Evolutionary conservation across 1,140 invertebrate genomes (phyloP), one percentile per base, ranked within the genome.

Genomic region (Cyclina sinensis): DNA sequence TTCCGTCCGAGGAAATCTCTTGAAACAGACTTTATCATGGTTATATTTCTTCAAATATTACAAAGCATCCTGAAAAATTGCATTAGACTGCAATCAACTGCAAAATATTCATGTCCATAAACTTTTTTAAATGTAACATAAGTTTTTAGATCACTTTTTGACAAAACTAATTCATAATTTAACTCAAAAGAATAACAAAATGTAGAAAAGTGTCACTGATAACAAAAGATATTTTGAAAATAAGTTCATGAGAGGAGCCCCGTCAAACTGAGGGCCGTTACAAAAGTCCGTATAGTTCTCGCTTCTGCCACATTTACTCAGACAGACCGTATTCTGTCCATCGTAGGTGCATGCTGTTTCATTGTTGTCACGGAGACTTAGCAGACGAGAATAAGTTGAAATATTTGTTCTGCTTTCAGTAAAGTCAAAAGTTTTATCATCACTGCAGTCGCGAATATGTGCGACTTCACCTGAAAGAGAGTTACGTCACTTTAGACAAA

Each of bases 251-350:
- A 5, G 4, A 4, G 68, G 18, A 73, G 16, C 11, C 1, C 16
- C 73, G n/a, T n/a, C n/a, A 30, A 51, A 51, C n/a, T 76, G 43
- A 24, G 83, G 83, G 43, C 83, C 83, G 51, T 86, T 86, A 76
- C 83, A 86, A 57, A 86, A 86, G 70, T 86, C 51, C 9, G 57
- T 65, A 7, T 39, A 9, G 21, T 73, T 73, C 43, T 37, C 68
- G 21, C 18, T 37, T 4, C 43, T 32, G 4, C n/a, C 73, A 86
- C 83, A 86, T 57, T 76, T 74, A 24, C 35, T 51, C 16, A 86
- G 70, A 39, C 83, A 86, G 0, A 74, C 83, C n/a, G 24, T n/a
- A 27, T 86, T 21, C 18, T n/a, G 39, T 30, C 70, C 70, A 27
- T 86, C 83, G 27, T 37, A 86, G 11, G 35, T 46, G 18, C 83